These are phyloP conservation scores for Heteropelma amictum DNA, from an alignment of 2,888 invertebrate genomes.

Conservation along the genomic window DNA sequence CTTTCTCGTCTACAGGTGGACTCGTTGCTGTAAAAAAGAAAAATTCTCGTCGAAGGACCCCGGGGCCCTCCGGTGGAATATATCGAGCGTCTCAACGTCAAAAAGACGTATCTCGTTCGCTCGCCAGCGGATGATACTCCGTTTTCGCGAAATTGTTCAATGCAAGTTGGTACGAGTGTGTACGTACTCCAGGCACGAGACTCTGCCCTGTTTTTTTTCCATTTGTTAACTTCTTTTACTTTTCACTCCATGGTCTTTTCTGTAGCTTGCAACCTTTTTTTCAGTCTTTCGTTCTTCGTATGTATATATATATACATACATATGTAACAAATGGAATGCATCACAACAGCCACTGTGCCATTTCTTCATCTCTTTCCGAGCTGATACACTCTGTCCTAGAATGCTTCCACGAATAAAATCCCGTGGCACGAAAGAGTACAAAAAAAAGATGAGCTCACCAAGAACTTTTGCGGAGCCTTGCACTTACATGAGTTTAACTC, in stretches of 20 bases:
- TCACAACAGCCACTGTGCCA: neutral
- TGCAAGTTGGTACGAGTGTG: neutral
- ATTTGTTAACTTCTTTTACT: slow-evolving; percentile 28
- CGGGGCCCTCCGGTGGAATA: slow-evolving; percentile 20
- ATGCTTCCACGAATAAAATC: slow-evolving; percentile 41
- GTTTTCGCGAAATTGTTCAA: neutral
- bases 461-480: slow-evolving; percentile 27
- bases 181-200: slow-evolving; percentile 6
- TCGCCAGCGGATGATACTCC: neutral
- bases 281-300: neutral
- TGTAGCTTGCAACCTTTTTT: slow-evolving; percentile 15
- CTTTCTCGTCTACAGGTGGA: slow-evolving; percentile 42
- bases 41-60: slow-evolving; percentile 53
- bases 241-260: slow-evolving; percentile 19
- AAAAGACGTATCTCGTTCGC: neutral
- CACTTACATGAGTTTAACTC: slow-evolving; percentile 44
- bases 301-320: neutral
- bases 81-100: neutral
- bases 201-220: slow-evolving; percentile 18
- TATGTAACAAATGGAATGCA: neutral
- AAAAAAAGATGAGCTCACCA: neutral
- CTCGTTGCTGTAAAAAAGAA: slow-evolving; percentile 44
- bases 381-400: slow-evolving; percentile 30
- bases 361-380: slow-evolving; percentile 7
- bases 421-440: slow-evolving; percentile 10